Evolutionary conservation across 2,888 invertebrate species (phyloP), one percentile per base, ranked within the genome.

Genomic region (Schrankia costaestrigalis): DNA sequence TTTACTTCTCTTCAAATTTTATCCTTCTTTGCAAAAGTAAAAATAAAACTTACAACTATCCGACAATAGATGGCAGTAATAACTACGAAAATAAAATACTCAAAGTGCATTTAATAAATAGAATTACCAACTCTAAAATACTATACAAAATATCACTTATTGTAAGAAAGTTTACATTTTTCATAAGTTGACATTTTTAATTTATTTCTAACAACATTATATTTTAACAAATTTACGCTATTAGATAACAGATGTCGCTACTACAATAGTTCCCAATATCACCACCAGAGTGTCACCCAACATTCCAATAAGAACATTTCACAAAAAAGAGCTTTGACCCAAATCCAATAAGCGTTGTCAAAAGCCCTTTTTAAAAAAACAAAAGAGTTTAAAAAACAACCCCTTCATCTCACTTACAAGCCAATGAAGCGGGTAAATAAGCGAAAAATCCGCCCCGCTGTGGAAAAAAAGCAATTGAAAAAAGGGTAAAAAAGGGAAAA

Each of bases 351-450:
- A 68, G 53, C 47, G 40, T 46, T 48, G 53, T 52, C 49, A 53
- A 58, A 60, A 58, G 56, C 50, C 47, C 49, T 54, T 61, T 58
- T 41, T 46, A 51, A 59, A 77, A 54, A 60, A 77, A 72, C 64
- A 73, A 63, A 74, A 69, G 69, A 71, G 57, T 59, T 56, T 46
- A 46, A 56, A 65, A 71, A 66, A 66, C 64, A 62, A 73, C 54
- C 82, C 82, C 80, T 34, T 39, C 38, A 71, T 79, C 79, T 84
- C 86, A 79, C 81, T 85, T 82, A 79, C 82, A 71, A 84, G 83
- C 83, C 86, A 86, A 86, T 86, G 86, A 85, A 81, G 85, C 83
- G 81, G 69, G 82, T 80, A 83, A 85, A 86, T 83, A 85, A 78
- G 78, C 83, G 82, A 85, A 82, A 86, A 87, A 86, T 84, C 81